These are phyloP conservation scores for Planococcus citri DNA, from an alignment of 1,140 invertebrate species.

Conservation along the genomic window DNA sequence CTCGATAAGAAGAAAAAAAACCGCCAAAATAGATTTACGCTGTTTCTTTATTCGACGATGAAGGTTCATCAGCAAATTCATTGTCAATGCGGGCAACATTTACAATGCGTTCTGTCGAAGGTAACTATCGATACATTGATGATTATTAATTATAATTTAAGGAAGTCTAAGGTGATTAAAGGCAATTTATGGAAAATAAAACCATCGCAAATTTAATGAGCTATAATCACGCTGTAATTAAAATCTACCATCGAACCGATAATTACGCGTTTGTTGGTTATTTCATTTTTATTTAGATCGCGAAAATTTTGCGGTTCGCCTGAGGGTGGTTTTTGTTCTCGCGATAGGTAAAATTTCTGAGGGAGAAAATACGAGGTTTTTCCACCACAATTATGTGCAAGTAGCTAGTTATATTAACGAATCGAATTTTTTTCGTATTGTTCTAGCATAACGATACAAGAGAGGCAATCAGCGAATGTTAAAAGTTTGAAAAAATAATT, in stretches of 20 bases:
- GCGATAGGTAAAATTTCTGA: no score
- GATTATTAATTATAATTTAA: constrained; percentile 4
- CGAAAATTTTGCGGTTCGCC: not conserved
- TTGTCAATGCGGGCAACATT: not conserved
- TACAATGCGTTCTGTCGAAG: not conserved
- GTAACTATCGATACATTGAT: not conserved
- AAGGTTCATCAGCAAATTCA: not conserved
- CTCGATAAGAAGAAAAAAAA: not conserved
- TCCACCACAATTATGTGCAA: no score
- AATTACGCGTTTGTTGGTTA: not conserved
- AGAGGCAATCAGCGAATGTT: no score
- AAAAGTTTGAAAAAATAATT: no score
- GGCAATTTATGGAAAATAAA: not conserved
- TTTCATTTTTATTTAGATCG: not conserved
- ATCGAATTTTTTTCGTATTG: no score
- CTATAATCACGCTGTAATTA: not conserved
- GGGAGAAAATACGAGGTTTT: no score
- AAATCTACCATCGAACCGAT: not conserved
- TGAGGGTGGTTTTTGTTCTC: not conserved
- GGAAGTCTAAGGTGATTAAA: not conserved
- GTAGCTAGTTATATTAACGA: no score
- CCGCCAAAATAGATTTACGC: not conserved
- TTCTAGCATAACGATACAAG: no score
- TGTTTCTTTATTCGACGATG: not conserved
- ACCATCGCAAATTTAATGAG: constrained; percentile 3